A percentile compares a stretch with the other conserved stretches of the same genome.
Evolutionary conservation across 2,888 invertebrate species (phyloP).

Genomic region (Cephalotes varians): DNA sequence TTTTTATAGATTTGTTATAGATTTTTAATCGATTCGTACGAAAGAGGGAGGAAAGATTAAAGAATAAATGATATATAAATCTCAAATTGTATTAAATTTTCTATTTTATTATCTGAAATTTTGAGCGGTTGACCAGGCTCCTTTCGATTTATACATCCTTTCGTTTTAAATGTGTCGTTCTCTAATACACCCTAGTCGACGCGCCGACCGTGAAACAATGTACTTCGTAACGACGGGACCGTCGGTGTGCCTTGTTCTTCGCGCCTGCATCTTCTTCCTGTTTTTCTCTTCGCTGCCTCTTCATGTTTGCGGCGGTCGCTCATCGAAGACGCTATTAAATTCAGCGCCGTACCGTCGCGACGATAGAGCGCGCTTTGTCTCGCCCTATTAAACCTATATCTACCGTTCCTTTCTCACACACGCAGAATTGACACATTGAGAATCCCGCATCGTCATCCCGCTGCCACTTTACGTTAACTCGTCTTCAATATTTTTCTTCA

Average conservation of each 20-base stretch:
- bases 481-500: conserved; percentile 8
- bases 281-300: conserved; percentile 34
- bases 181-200: conserved; percentile 26
- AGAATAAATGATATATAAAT: neutral
- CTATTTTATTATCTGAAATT: conserved; percentile 83
- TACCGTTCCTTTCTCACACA: conserved; percentile 35
- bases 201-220: conserved; percentile 33
- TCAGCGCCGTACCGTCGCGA: conserved; percentile 25
- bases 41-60: neutral
- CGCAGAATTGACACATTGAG: neutral
- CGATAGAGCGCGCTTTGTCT: conserved; percentile 13
- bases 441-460: conserved; percentile 24
- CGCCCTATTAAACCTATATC: conserved; percentile 49
- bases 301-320: conserved; percentile 26
- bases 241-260: conserved; percentile 26
- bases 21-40: neutral
- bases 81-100: conserved; percentile 82
- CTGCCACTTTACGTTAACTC: conserved; percentile 7
- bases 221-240: conserved; percentile 18
- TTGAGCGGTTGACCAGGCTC: conserved; percentile 79
- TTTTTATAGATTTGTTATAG: neutral
- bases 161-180: conserved; percentile 51
- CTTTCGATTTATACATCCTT: conserved; percentile 64
- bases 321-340: conserved; percentile 51
- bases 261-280: conserved; percentile 44